Conservation (phyloP, 2,888 invertebrate species). For the Pristionchus arcanus region DNA sequence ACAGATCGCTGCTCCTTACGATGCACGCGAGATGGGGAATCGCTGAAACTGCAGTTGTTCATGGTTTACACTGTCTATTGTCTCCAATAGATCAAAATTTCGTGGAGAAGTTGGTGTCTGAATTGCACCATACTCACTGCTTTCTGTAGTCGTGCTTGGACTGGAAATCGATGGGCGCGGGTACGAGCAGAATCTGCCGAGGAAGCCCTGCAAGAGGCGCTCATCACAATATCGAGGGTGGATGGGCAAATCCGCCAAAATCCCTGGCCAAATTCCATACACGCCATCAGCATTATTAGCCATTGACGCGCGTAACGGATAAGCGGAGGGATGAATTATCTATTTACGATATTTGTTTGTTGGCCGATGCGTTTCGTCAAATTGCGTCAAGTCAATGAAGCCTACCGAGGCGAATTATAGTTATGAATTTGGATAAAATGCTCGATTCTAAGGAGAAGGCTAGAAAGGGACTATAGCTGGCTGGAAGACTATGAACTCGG, state of each 20-base stretch:
- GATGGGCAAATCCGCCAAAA: neutral
- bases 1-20: constrained; percentile 7
- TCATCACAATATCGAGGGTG: constrained; percentile 16
- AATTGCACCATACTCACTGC: neutral
- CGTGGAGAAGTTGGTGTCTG: neutral
- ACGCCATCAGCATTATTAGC: neutral
- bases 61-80: too few relatives aligned
- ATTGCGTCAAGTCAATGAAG: neutral
- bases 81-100: too few relatives aligned
- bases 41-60: constrained; percentile 3
- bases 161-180: neutral
- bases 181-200: constrained; percentile 4
- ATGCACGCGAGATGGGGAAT: neutral
- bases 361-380: neutral
- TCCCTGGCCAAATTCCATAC: neutral
- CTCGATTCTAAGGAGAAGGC: too few relatives aligned
- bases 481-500: too few relatives aligned
- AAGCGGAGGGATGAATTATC: neutral
- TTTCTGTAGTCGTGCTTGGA: neutral
- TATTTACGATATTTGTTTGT: neutral
- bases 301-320: constrained; percentile 9
- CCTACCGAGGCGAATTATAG: neutral
- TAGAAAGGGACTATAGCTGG: too few relatives aligned
- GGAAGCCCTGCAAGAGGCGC: constrained; percentile 11
- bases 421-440: too few relatives aligned